A percentile compares a stretch with the other conserved stretches of the same genome.
These are phyloP conservation scores for Caenorhabditis remanei DNA, from an alignment of 1,140 invertebrate genomes.

Conservation along the genomic window DNA sequence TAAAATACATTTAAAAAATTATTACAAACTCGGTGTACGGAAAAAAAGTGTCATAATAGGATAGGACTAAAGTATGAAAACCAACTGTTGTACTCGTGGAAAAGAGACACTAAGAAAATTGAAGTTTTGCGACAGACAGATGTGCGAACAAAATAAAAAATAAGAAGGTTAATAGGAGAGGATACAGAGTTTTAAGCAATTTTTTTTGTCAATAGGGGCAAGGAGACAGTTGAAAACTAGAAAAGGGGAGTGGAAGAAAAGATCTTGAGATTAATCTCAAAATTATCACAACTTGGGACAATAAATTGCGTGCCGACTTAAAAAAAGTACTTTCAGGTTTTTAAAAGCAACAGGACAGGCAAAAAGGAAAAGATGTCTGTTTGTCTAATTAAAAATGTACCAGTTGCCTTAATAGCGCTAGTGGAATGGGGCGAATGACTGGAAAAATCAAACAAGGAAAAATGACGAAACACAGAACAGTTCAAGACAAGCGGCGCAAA, in stretches of 20 bases:
- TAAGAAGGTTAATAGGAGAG: background rate
- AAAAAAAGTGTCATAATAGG: background rate
- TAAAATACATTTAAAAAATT: no score
- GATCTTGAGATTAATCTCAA: background rate
- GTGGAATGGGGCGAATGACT: conserved; percentile 46
- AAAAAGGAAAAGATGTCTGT: background rate
- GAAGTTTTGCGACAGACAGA: background rate
- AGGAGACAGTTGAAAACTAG: no score
- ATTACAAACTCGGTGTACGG: no score
- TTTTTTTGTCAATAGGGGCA: background rate
- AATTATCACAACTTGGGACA: conserved; percentile 25
- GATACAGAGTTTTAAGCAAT: background rate
- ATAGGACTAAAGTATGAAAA: background rate
- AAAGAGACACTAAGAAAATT: conserved; percentile 13
- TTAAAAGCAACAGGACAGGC: background rate
- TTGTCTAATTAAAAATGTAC: background rate
- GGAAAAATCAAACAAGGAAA: conserved; percentile 44
- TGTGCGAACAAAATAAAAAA: background rate
- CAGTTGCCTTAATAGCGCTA: conserved; percentile 48
- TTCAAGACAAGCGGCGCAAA: background rate
- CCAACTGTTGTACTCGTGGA: conserved; percentile 49
- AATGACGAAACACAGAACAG: conserved; percentile 25
- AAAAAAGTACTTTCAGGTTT: background rate
- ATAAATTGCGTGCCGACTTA: background rate
- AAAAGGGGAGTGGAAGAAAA: no score